Evolutionary conservation across 2,113 vertebrate species (phyloP).

Genomic region (Cephalophus harveyi): DNA sequence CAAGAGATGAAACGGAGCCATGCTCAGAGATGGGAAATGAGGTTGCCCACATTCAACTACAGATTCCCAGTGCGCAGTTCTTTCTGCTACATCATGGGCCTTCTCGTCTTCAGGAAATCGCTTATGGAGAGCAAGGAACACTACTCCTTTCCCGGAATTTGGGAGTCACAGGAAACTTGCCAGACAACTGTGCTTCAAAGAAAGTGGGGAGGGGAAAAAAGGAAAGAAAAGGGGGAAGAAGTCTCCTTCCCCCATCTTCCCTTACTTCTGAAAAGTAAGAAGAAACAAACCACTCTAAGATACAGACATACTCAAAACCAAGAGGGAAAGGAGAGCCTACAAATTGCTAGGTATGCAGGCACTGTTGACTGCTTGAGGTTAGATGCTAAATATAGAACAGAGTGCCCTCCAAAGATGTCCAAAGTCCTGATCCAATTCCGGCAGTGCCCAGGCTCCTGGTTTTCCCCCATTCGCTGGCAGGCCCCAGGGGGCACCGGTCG

Average conservation of each 20-base stretch:
- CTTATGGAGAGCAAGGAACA: fast-evolving
- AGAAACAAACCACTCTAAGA: not conserved
- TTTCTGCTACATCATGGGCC: not conserved
- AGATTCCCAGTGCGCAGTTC: fast-evolving
- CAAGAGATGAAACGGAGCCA: too few relatives aligned
- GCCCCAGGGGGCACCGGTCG: not conserved
- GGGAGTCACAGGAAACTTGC: not conserved
- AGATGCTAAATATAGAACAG: not conserved
- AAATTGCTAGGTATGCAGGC: not conserved
- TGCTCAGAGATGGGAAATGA: too few relatives aligned
- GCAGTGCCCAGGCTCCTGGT: not conserved
- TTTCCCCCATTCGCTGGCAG: not conserved
- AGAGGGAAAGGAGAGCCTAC: not conserved
- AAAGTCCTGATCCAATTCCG: not conserved
- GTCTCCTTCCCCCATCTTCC: not conserved
- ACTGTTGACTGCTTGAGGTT: not conserved
- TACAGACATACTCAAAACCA: not conserved
- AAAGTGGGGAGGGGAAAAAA: not conserved
- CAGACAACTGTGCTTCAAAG: not conserved
- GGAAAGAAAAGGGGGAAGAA: not conserved
- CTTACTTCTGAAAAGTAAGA: slow-evolving; percentile 7
- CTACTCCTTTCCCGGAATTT: not conserved
- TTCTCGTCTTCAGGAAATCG: not conserved
- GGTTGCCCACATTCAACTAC: not conserved
- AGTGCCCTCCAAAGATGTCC: not conserved